These are phyloP conservation scores for Argyresthia goedartella DNA, from an alignment of 2,888 invertebrate species.

Conservation along the genomic window DNA sequence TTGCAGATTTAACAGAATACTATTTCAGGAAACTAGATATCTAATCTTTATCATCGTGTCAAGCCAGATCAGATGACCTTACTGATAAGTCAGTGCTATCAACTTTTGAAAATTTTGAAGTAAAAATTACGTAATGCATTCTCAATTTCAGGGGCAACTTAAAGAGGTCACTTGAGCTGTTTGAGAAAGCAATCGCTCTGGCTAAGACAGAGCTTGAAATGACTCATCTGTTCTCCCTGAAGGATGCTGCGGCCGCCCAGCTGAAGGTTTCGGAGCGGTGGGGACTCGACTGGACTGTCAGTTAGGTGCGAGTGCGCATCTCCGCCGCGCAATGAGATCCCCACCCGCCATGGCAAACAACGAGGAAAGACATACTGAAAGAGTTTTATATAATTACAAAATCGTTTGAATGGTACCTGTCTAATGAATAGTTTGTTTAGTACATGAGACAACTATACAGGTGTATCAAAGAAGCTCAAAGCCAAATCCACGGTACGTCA, in stretches of 20 bases:
- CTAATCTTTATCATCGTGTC: neutral
- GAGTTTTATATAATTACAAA: too few relatives aligned
- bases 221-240: slow-evolving; percentile 89
- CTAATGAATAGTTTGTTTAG: too few relatives aligned
- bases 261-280: slow-evolving; percentile 83
- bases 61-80: neutral
- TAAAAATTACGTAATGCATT: neutral
- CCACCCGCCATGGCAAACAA: slow-evolving; percentile 3
- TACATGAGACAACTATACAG: too few relatives aligned
- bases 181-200: slow-evolving; percentile 88
- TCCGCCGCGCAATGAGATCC: slow-evolving; percentile 32
- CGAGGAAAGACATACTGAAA: too few relatives aligned
- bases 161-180: slow-evolving; percentile 83
- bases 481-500: too few relatives aligned
- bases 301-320: slow-evolving; percentile 41
- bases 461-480: too few relatives aligned
- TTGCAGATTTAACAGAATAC: neutral
- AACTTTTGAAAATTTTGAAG: neutral
- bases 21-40: neutral
- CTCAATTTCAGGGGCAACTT: slow-evolving; percentile 81
- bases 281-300: slow-evolving; percentile 73
- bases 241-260: slow-evolving; percentile 93
- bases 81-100: neutral
- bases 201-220: slow-evolving; percentile 91
- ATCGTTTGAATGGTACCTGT: too few relatives aligned